Base-by-base conservation (phyloP, 2,888 invertebrate genomes). In the Erebia palarica region DNA sequence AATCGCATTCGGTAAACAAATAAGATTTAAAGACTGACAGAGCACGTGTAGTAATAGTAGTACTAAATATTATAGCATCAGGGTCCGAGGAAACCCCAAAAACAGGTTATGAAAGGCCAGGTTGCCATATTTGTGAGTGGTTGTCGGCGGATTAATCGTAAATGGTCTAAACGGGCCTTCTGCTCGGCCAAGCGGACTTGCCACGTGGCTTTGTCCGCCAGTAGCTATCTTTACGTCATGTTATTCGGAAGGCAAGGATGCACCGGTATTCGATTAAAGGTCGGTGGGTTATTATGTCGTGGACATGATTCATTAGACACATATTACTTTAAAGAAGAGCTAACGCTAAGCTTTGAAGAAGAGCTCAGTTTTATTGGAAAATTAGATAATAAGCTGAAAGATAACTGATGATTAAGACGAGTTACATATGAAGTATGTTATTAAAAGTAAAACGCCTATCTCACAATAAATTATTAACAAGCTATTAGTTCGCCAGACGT, bases 71-170 rank as follows among this genome's bases (percentile, higher is more conserved):
- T 65, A 82, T 80, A 80, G 82, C 83, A 83, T 82, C 84, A 84
- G 87, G 89, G 87, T 85, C 87, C 84, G 87, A 90, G 92, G 90
- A 88, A 91, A 90, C 91, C 92, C 92, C 92, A 88, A 92, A 93
- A 92, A 92, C 92, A 91, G 92, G 92, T 92, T 93, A 90, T 87
- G 87, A 89, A 87, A 89, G 85, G 87, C 89, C 89, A 84, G 86
- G 89, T 90, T 91, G 87, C 92, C 92, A 91, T 90, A 89, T 91
- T 91, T 89, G 92, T 86, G 85, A 83, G 84, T 84, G 82, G 83
- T 83, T 84, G 86, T 86, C 85, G 87, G 89, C 90, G 92, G 91
- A 91, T 92, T 91, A 91, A 90, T 90, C 91, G 90, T 92, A 93
- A 92, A 92, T 87, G 92, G 92, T 87, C 89, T 87, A 91, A 92